Percentiles rank a stretch among this genome's conserved stretches.
phyloP scores from a whole-genome alignment of 35 echinoderm and acorn worm species.

The Patiria miniata region DNA sequence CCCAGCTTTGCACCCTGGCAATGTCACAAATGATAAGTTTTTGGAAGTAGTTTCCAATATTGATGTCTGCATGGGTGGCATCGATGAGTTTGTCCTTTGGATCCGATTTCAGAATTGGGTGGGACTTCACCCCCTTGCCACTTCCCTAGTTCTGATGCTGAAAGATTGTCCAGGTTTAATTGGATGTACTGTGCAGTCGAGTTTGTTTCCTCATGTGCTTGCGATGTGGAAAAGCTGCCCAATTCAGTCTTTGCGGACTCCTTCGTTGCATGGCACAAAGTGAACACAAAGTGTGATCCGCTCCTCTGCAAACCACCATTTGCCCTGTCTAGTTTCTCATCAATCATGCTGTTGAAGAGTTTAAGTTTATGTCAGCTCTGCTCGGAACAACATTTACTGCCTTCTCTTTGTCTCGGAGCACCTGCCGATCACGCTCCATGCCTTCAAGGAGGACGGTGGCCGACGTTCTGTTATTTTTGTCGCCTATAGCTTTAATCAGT shows the following conservation, averaged over 20 bases:
- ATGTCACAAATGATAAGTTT: conserved; percentile 39
- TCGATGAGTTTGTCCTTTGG: conserved; percentile 20
- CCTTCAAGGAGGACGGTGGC: not conserved
- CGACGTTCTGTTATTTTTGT: conserved; percentile 42
- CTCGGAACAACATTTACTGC: not conserved
- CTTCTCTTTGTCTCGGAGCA: not conserved
- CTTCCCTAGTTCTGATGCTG: not conserved
- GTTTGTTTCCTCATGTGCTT: not conserved
- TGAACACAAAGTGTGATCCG: conserved; percentile 40
- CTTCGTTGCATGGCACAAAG: not conserved
- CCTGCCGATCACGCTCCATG: too few relatives aligned
- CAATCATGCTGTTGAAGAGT: conserved; percentile 41
- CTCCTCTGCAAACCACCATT: conserved; percentile 27
- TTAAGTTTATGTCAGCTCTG: conserved; percentile 3
- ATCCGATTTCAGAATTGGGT: not conserved
- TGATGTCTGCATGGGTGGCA: conserved; percentile 53
- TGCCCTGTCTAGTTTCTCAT: conserved; percentile 54
- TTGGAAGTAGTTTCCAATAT: conserved; percentile 36
- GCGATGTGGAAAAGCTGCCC: not conserved
- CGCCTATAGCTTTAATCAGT: conserved; percentile 35
- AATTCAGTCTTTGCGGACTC: not conserved
- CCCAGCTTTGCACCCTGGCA: conserved; percentile 3
- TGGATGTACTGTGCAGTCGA: not conserved
- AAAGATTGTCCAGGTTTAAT: conserved; percentile 35
- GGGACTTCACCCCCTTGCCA: not conserved